Conservation (phyloP, 2,113 vertebrate species). For the Steatornis caripensis region DNA sequence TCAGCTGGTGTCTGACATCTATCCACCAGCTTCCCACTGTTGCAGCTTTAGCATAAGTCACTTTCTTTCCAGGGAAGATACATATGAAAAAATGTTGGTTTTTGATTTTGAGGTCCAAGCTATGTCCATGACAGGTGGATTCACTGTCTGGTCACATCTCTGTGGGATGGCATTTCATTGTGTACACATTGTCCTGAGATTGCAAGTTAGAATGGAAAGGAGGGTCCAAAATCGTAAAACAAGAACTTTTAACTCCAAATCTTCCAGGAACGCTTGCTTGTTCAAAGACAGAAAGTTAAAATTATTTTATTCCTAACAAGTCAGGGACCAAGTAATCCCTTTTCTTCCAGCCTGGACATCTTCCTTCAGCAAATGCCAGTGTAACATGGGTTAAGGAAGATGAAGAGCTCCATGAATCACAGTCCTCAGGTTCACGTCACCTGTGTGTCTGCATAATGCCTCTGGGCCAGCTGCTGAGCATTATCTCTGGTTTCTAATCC, state of each 20-base stretch:
- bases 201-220: not conserved
- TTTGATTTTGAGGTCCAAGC: not conserved
- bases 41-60: not conserved
- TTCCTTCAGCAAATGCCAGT: not conserved
- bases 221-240: not conserved
- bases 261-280: not conserved
- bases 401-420: not conserved
- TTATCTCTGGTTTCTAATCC: slow-evolving; percentile 57
- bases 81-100: not conserved
- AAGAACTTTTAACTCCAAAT: not conserved
- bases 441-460: not conserved
- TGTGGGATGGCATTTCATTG: not conserved
- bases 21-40: not conserved
- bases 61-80: not conserved
- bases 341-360: not conserved
- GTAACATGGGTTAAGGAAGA: not conserved
- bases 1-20: slow-evolving; percentile 20
- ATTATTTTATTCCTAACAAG: not conserved
- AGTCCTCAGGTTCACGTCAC: not conserved
- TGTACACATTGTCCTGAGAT: not conserved
- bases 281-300: not conserved
- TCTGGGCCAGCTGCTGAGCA: slow-evolving; percentile 16
- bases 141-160: not conserved
- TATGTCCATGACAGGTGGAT: not conserved
- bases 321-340: not conserved